phyloP scores from a whole-genome alignment of 2,797 vertebrate genomes.

The Lithobates sylvaticus region DNA sequence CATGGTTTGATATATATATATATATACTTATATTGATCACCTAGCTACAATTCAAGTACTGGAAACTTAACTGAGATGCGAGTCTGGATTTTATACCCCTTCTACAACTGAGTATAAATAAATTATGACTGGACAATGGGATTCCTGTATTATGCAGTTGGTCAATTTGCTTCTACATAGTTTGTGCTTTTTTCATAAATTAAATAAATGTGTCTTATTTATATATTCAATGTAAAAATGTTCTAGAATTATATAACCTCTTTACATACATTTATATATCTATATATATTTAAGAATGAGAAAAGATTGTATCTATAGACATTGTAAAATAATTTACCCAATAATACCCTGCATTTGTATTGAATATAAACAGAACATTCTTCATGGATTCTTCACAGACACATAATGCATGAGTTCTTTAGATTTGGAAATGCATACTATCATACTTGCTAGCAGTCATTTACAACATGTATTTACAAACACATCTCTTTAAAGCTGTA shows the following conservation, averaged over 20 bases:
- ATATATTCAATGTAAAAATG: constrained; percentile 55
- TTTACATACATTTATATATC: constrained; percentile 66
- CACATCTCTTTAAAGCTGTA: constrained; percentile 78
- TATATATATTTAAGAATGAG: constrained; percentile 73
- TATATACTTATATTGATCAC: constrained; percentile 35
- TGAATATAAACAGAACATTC: constrained; percentile 77
- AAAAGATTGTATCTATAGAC: constrained; percentile 74
- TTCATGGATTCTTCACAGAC: constrained; percentile 83
- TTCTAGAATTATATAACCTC: constrained; percentile 55
- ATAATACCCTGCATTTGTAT: constrained; percentile 72
- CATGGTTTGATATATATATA: constrained; percentile 19
- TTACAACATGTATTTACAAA: constrained; percentile 88
- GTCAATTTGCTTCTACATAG: constrained; percentile 37
- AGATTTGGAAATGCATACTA: constrained; percentile 80
- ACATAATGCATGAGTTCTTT: constrained; percentile 79
- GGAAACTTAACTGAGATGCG: constrained; percentile 22
- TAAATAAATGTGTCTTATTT: constrained; percentile 35
- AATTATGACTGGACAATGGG: constrained; percentile 38
- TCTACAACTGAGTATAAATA: constrained; percentile 18
- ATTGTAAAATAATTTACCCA: constrained; percentile 78
- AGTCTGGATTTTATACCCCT: constrained; percentile 16
- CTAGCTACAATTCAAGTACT: constrained; percentile 53
- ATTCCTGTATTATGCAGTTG: constrained; percentile 19
- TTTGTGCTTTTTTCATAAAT: constrained; percentile 59
- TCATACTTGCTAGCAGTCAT: constrained; percentile 82